phyloP scores from a whole-genome alignment of 2,888 invertebrate species.

The Chymomyza fuscimana region DNA sequence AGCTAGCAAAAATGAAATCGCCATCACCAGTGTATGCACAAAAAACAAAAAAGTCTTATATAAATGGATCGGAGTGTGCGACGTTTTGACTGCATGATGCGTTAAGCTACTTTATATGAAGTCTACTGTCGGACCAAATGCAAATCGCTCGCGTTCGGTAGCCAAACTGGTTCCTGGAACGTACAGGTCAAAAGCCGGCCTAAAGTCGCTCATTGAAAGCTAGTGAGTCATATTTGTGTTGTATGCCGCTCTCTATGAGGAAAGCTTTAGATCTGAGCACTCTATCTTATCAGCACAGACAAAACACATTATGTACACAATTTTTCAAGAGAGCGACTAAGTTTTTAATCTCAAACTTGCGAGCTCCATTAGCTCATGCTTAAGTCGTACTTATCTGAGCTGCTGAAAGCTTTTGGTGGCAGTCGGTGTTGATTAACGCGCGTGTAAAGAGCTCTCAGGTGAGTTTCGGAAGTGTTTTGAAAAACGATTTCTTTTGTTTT shows the following conservation, averaged over 20 bases:
- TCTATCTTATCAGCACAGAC: constrained; percentile 28
- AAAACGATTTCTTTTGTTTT: constrained; percentile 22
- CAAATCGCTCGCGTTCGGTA: constrained; percentile 6
- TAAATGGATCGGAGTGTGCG: not conserved
- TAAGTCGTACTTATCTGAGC: constrained; percentile 25
- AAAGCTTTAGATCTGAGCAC: constrained; percentile 31
- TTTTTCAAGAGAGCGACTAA: not conserved
- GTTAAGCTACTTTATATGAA: not conserved
- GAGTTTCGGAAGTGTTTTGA: not conserved
- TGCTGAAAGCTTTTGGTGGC: constrained; percentile 20
- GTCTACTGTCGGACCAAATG: constrained; percentile 10
- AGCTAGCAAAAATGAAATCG: not conserved
- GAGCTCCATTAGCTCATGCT: constrained; percentile 18
- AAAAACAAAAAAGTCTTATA: not conserved
- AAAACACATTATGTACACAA: not conserved
- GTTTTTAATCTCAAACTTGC: constrained; percentile 45
- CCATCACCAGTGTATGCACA: not conserved
- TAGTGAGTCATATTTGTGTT: constrained; percentile 16
- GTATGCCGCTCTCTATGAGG: constrained; percentile 10
- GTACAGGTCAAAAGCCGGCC: constrained; percentile 27
- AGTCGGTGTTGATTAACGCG: constrained; percentile 36
- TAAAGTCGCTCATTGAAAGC: constrained; percentile 10
- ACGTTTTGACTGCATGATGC: not conserved
- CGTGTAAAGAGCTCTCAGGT: constrained; percentile 27
- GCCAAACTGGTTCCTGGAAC: constrained; percentile 36